These are phyloP conservation scores for Periophthalmus modestus DNA, from an alignment of 2,113 vertebrate genomes.

Conservation along the genomic window DNA sequence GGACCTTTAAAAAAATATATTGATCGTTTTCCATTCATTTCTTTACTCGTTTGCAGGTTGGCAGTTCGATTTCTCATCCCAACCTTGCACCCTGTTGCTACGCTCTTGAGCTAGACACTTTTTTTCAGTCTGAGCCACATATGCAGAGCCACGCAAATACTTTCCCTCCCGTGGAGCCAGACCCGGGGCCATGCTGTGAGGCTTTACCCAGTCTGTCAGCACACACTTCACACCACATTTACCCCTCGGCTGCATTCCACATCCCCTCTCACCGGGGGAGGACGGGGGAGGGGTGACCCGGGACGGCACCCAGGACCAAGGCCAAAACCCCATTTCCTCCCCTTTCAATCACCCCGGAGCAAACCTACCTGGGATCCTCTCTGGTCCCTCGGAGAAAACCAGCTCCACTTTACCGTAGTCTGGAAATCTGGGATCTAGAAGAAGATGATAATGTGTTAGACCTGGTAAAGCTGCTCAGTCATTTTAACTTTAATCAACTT, in stretches of 20 bases:
- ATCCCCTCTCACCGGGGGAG: slow-evolving; percentile 50
- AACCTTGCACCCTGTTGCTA: neutral
- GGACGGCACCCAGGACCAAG: neutral
- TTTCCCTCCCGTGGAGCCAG: slow-evolving; percentile 31
- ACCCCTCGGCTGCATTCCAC: slow-evolving; percentile 62
- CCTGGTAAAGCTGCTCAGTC: neutral
- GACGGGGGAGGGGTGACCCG: slow-evolving; percentile 16
- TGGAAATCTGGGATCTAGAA: slow-evolving; percentile 88
- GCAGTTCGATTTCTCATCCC: neutral
- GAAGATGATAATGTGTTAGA: slow-evolving; percentile 2
- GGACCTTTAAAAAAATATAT: too few relatives aligned
- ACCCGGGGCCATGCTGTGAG: slow-evolving; percentile 53
- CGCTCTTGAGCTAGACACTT: neutral
- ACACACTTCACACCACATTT: slow-evolving; percentile 72
- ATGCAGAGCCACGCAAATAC: slow-evolving; percentile 24
- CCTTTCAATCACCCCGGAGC: neutral
- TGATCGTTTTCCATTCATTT: too few relatives aligned
- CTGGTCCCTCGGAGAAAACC: slow-evolving; percentile 89
- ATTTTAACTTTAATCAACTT: neutral
- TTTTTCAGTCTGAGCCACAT: slow-evolving; percentile 1
- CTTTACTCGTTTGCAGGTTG: too few relatives aligned
- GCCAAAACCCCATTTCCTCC: neutral
- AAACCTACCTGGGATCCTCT: slow-evolving; percentile 85
- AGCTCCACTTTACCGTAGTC: slow-evolving; percentile 90
- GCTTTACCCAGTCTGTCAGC: slow-evolving; percentile 68